Percentiles rank a stretch among this genome's conserved stretches.
These are phyloP conservation scores for Ranitomeya imitator DNA, from an alignment of 2,113 vertebrate genomes.

Conservation along the genomic window DNA sequence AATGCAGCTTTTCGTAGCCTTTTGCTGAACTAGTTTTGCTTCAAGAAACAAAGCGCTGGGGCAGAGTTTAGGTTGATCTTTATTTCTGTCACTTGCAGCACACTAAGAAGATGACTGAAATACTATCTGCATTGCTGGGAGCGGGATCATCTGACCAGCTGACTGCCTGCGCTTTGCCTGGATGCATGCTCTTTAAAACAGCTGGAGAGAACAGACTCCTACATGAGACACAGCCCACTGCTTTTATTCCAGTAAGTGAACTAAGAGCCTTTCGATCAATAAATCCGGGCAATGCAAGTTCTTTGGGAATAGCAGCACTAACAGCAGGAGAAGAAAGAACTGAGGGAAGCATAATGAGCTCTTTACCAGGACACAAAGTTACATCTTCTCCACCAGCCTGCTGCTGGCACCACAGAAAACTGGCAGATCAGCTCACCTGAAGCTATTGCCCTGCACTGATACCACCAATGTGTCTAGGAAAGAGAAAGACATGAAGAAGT, in stretches of 20 bases:
- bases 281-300: slow-evolving; percentile 32
- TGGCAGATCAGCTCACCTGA: slow-evolving; percentile 48
- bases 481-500: slow-evolving; percentile 18
- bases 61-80: slow-evolving; percentile 26
- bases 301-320: slow-evolving; percentile 31
- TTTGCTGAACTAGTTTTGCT: background rate
- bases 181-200: slow-evolving; percentile 55
- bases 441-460: background rate
- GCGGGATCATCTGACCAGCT: slow-evolving; percentile 46
- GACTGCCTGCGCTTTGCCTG: slow-evolving; percentile 42
- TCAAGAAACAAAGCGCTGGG: slow-evolving; percentile 15
- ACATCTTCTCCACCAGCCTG: slow-evolving; percentile 29
- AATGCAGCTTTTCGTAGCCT: background rate
- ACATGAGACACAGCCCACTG: slow-evolving; percentile 35
- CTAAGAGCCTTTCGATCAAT: slow-evolving; percentile 53
- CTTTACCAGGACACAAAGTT: slow-evolving; percentile 40
- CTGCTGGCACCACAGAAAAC: background rate
- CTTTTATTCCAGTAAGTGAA: slow-evolving; percentile 54
- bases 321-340: slow-evolving; percentile 39
- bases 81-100: slow-evolving; percentile 56
- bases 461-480: background rate
- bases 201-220: slow-evolving; percentile 41
- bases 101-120: slow-evolving; percentile 49
- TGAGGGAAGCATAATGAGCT: background rate
- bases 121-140: slow-evolving; percentile 49